Conservation (phyloP, 2,797 vertebrate genomes). For the Galaxias olidus region DNA sequence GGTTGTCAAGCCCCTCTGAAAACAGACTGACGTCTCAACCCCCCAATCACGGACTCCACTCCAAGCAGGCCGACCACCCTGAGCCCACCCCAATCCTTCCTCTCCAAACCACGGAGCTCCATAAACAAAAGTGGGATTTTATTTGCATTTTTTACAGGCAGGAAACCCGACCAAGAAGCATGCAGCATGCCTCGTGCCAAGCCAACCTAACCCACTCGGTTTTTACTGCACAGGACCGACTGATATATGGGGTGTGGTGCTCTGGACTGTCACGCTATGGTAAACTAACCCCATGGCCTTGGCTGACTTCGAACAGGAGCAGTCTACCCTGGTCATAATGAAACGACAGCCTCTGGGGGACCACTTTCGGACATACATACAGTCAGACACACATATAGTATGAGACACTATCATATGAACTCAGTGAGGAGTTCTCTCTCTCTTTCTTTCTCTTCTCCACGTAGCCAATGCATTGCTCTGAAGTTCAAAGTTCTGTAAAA, state of each 20-base stretch:
- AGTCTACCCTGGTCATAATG: too few relatives aligned
- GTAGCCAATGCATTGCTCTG: too few relatives aligned
- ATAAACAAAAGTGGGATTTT: conserved; percentile 60
- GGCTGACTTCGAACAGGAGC: background rate
- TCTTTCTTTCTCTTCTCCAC: too few relatives aligned
- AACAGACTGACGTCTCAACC: background rate
- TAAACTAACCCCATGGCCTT: background rate
- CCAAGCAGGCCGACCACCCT: background rate
- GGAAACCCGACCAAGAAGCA: conserved; percentile 54
- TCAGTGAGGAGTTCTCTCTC: too few relatives aligned
- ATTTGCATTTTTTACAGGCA: conserved; percentile 65
- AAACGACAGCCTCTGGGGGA: too few relatives aligned
- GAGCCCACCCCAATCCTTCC: background rate
- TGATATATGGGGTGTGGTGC: conserved; percentile 52
- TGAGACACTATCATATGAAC: too few relatives aligned
- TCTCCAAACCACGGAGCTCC: conserved; percentile 47
- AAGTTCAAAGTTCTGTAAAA: too few relatives aligned
- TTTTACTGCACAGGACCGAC: conserved; percentile 40
- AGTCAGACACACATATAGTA: too few relatives aligned
- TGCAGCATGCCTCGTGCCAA: conserved; percentile 48
- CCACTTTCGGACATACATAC: too few relatives aligned
- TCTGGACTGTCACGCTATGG: conserved; percentile 53
- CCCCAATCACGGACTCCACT: background rate
- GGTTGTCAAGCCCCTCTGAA: too few relatives aligned
- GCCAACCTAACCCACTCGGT: conserved; percentile 53